Evolutionary conservation across 2,888 invertebrate species (phyloP).

Genomic region (Xylota sylvarum): DNA sequence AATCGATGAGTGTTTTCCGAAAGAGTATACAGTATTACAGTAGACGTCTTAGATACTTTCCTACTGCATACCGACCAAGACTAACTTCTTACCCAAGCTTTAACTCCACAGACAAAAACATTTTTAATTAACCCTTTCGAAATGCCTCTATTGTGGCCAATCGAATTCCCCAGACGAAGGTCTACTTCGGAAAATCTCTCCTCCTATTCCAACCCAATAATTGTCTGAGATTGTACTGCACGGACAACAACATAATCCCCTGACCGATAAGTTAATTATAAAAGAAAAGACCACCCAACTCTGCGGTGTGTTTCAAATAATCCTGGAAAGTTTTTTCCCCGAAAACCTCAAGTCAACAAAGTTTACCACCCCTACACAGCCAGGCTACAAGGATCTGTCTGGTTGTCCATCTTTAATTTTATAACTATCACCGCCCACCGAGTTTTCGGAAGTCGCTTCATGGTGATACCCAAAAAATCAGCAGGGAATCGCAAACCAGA

Average conservation of each 20-base stretch:
- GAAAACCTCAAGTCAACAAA: slow-evolving; percentile 32
- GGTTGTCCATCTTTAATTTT: slow-evolving; percentile 4
- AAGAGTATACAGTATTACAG: too few species aligned
- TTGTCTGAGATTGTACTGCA: background rate
- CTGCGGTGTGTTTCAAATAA: background rate
- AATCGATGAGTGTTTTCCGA: too few species aligned
- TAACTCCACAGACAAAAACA: too few species aligned
- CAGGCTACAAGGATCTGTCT: slow-evolving; percentile 10
- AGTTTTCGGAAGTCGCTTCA: background rate
- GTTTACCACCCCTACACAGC: slow-evolving; percentile 44
- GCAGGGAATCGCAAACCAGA: background rate
- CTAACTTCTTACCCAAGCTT: too few species aligned
- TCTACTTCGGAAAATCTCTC: background rate
- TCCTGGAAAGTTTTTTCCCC: background rate
- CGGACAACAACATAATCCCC: background rate
- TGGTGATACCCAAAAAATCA: background rate
- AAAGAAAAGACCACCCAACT: background rate
- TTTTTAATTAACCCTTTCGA: background rate
- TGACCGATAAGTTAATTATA: slow-evolving; percentile 8
- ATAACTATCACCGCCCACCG: slow-evolving; percentile 13
- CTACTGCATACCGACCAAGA: too few species aligned
- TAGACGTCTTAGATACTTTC: too few species aligned
- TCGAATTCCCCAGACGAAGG: background rate
- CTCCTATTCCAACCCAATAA: background rate
- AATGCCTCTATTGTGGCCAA: background rate